Conservation (phyloP, 2,888 invertebrate species). For the Tachina grossa region DNA sequence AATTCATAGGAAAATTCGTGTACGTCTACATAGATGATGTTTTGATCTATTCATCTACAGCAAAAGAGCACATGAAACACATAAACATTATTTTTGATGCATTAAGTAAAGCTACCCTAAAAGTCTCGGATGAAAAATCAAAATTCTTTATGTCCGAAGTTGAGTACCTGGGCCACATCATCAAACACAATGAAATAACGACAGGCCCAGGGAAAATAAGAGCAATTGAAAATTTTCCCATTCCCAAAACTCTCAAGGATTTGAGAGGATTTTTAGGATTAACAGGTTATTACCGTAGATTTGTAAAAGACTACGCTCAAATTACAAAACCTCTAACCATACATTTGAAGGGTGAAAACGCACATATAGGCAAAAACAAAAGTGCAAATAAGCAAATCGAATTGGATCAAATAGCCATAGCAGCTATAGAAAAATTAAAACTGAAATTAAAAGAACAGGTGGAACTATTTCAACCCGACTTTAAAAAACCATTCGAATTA, state of each 20-base stretch:
- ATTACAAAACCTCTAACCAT: no score
- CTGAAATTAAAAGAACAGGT: conserved; percentile 40
- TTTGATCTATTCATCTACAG: no score
- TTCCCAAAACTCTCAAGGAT: not conserved
- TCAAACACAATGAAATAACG: no score
- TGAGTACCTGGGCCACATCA: not conserved
- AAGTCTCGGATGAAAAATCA: conserved; percentile 7
- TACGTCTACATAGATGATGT: no score
- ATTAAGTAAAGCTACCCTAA: not conserved
- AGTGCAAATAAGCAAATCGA: no score
- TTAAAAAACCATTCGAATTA: no score
- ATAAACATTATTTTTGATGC: conserved; percentile 10
- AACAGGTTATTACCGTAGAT: no score
- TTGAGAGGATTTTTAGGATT: no score
- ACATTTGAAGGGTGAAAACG: no score
- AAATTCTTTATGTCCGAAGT: conserved; percentile 20
- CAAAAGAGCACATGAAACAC: conserved; percentile 23
- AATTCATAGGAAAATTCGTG: no score
- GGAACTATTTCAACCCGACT: conserved; percentile 26
- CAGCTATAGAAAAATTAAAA: conserved; percentile 11
- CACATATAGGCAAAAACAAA: no score
- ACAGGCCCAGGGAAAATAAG: not conserved
- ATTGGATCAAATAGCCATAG: conserved; percentile 15
- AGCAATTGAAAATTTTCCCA: conserved; percentile 18
- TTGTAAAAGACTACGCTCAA: no score